These are phyloP conservation scores for Odontesthes bonariensis DNA, from an alignment of 2,113 vertebrate genomes.

Conservation along the genomic window DNA sequence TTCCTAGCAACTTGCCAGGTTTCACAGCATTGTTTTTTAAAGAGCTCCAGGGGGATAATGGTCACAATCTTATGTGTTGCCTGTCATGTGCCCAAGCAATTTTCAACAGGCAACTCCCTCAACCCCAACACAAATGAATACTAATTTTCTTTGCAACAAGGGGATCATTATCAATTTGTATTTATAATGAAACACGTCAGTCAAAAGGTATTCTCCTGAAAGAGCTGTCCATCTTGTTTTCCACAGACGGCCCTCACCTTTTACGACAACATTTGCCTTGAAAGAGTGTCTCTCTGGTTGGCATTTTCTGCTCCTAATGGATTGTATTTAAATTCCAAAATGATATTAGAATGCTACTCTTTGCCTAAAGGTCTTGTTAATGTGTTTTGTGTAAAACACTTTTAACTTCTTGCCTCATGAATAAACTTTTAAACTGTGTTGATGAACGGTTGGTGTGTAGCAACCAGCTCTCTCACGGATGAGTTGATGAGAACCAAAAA, in stretches of 20 bases:
- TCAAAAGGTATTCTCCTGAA: conserved; percentile 34
- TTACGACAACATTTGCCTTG: conserved; percentile 11
- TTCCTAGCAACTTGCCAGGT: conserved; percentile 79
- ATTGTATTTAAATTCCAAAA: not conserved
- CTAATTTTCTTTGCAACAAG: conserved; percentile 57
- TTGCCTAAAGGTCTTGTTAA: conserved; percentile 9
- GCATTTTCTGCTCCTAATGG: not conserved
- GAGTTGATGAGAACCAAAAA: not conserved
- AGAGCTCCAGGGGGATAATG: conserved; percentile 50
- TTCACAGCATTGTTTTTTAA: conserved; percentile 57
- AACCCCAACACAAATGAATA: conserved; percentile 67
- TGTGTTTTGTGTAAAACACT: not conserved
- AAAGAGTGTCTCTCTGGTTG: conserved; percentile 7
- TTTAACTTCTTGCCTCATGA: not conserved
- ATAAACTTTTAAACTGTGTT: not conserved
- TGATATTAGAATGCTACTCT: not conserved
- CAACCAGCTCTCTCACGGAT: not conserved
- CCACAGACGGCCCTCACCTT: conserved; percentile 15
- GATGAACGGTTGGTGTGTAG: not conserved
- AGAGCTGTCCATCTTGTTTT: conserved; percentile 38
- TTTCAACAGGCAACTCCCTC: conserved; percentile 54
- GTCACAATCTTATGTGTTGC: conserved; percentile 49
- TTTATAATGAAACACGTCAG: conserved; percentile 56
- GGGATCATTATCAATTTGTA: conserved; percentile 60
- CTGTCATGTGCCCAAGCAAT: conserved; percentile 59